Evolutionary conservation across 2,797 vertebrate species (phyloP).

Genomic region (Heteromormyrus szaboi): DNA sequence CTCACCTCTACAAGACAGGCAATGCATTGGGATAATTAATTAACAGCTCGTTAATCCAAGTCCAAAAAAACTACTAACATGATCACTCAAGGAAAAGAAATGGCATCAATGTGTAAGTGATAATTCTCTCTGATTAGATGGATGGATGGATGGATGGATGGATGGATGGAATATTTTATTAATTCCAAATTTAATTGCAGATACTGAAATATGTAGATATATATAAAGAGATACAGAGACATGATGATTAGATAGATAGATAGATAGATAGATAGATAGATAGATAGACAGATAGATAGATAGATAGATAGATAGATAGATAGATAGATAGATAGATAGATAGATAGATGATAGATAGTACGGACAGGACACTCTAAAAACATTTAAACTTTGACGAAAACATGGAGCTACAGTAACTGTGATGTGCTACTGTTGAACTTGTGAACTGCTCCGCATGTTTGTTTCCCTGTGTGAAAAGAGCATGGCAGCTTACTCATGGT

Average conservation of each 20-base stretch:
- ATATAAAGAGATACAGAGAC: background rate
- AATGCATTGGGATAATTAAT: background rate
- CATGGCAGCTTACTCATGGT: background rate
- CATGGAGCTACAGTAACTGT: background rate
- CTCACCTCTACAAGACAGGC: background rate
- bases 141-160: background rate
- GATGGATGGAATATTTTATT: background rate
- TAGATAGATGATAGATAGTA: too few species aligned
- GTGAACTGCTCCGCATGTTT: background rate
- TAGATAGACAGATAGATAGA: too few species aligned
- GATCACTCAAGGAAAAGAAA: background rate
- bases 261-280: background rate
- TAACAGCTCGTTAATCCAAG: background rate
- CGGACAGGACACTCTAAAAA: background rate
- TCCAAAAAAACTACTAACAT: background rate
- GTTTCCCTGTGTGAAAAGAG: background rate
- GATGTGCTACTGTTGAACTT: background rate
- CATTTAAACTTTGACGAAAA: background rate
- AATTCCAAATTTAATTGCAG: background rate
- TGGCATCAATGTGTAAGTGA: background rate
- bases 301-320: too few species aligned
- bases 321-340: too few species aligned
- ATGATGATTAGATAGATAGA: background rate
- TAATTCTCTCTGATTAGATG: background rate
- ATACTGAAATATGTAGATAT: background rate